These are phyloP conservation scores for Cyclina sinensis DNA, from an alignment of 1,140 invertebrate genomes.

Conservation along the genomic window DNA sequence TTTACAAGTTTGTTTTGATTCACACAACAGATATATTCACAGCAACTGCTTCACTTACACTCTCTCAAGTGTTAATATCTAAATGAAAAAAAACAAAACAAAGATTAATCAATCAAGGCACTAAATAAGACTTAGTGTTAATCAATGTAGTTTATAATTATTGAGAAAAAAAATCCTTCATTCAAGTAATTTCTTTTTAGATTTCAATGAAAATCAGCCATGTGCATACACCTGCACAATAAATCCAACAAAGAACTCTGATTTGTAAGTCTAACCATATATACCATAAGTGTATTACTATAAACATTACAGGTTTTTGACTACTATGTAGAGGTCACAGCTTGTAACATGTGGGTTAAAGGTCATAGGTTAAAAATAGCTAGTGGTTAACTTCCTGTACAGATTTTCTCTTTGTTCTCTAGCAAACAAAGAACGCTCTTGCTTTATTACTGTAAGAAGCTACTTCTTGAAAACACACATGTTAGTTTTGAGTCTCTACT, in stretches of 20 bases:
- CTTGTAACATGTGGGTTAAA: slow-evolving; percentile 25
- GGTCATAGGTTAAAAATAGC: slow-evolving; percentile 31
- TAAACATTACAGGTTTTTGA: slow-evolving; percentile 4
- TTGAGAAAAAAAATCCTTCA: no score
- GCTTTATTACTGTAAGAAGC: no score
- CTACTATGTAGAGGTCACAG: slow-evolving; percentile 40
- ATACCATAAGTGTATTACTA: neutral
- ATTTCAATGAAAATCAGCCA: neutral
- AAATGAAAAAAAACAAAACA: no score
- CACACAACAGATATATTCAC: no score
- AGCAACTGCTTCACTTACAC: no score
- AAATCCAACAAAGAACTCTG: neutral
- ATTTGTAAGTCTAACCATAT: no score
- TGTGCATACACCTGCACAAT: neutral
- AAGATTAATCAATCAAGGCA: no score
- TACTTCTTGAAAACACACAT: neutral
- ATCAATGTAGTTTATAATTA: no score
- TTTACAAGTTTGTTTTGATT: no score
- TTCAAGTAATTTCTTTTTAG: no score
- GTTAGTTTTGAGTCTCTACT: neutral
- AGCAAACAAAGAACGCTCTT: slow-evolving; percentile 16
- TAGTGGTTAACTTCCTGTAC: slow-evolving; percentile 33
- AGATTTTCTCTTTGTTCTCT: neutral
- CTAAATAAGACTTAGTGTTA: no score
- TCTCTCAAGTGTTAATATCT: no score